Evolutionary conservation across 2,113 vertebrate genomes (phyloP), one percentile per base, ranked within the genome.

Genomic region (Motacilla tschutschensis): DNA sequence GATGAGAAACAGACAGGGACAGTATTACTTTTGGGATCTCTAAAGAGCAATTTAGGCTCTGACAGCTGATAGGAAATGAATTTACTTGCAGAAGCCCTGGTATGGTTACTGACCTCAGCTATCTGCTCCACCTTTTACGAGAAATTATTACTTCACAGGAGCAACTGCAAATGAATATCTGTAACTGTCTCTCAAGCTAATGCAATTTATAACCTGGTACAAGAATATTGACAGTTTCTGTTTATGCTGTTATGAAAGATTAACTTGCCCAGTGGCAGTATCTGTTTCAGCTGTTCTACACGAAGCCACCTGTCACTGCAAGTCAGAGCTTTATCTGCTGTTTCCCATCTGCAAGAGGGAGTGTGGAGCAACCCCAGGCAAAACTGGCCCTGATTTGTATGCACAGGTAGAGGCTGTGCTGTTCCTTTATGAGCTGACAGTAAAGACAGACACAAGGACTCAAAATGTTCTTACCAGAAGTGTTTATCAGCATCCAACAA

Each of bases 401-500:
- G 15, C 33, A 47, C 18, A 67, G n/a, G 41, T 17, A 88, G 79
- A 66, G 53, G 21, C 6, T 10, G 54, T 18, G 22, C 53, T 83
- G 57, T 20, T 90, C 41, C 44, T 64, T 35, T 22, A 53, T 41
- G 17, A 41, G 44, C 0, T 88, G 75, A 35, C 55, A 51, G 24
- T 38, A 48, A 66, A 77, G 28, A 36, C 16, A 66, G 9, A 64
- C n/a, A 51, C 31, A 53, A 70, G 59, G 47, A 43, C 35, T 75
- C 72, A 67, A 48, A 59, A 83, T 7, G 20, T 46, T 67, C 95
- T 95, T 96, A 99, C 99, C 97, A 97, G 97, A 99, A 99, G 64
- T 99, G 98, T 36, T 95, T 97, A 95, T 99, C 99, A 9, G 99
- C 99, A 66, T 98, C 97, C 95, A 99, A 87, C 79, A 99, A 96